These are phyloP conservation scores for Galeruca laticollis DNA, from an alignment of 2,888 invertebrate species.

Conservation along the genomic window DNA sequence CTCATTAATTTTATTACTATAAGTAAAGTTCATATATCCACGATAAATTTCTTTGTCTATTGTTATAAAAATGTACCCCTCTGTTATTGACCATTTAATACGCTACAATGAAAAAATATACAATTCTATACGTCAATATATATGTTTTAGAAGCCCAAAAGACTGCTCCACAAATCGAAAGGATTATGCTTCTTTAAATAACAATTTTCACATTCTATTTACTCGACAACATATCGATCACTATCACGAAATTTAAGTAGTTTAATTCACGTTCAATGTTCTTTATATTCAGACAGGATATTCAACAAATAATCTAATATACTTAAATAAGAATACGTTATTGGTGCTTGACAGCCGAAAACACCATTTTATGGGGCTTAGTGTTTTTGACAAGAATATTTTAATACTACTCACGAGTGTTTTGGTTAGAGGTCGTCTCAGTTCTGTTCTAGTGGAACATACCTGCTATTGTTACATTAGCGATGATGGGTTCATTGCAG, in stretches of 20 bases:
- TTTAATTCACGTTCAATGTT: not conserved
- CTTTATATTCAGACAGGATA: not conserved
- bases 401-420: too few relatives aligned
- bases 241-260: not conserved
- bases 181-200: slow-evolving; percentile 46
- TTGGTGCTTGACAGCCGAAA: too few relatives aligned
- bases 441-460: too few relatives aligned
- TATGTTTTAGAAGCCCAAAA: slow-evolving; percentile 48
- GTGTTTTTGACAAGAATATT: too few relatives aligned
- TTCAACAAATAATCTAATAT: not conserved
- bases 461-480: too few relatives aligned
- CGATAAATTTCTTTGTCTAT: too few relatives aligned
- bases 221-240: slow-evolving; percentile 9
- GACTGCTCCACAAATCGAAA: slow-evolving; percentile 40
- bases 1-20: too few relatives aligned
- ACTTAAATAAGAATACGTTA: not conserved
- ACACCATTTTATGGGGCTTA: too few relatives aligned
- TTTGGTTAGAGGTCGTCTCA: too few relatives aligned
- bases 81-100: slow-evolving; percentile 46
- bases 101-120: slow-evolving; percentile 42
- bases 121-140: slow-evolving; percentile 49
- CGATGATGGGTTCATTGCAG: too few relatives aligned
- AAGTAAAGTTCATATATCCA: too few relatives aligned
- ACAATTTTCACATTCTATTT: slow-evolving; percentile 18
- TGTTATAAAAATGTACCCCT: slow-evolving; percentile 34